Percentiles rank a stretch among this genome's conserved stretches.
These are phyloP conservation scores for Lochmaea capreae DNA, from an alignment of 2,888 invertebrate genomes.

Conservation along the genomic window DNA sequence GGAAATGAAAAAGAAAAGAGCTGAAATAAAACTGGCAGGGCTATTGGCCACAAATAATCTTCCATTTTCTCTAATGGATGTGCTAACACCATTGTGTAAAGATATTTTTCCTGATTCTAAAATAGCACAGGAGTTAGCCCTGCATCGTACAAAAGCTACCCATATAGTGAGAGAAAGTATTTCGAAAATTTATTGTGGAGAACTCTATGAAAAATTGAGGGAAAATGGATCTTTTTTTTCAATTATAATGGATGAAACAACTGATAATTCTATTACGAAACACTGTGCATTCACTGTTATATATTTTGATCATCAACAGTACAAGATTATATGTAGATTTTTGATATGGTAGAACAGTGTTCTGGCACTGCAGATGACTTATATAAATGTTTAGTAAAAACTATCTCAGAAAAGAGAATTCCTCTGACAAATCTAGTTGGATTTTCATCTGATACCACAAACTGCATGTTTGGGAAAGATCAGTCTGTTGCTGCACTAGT, in stretches of 20 bases:
- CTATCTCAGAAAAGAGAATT: too few species aligned
- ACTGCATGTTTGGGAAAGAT: conserved; percentile 26
- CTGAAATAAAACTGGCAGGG: background rate
- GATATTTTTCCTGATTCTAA: conserved; percentile 36
- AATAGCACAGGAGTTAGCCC: background rate
- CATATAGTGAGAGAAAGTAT: too few species aligned
- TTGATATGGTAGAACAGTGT: conserved; percentile 48
- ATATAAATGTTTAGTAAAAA: conserved; percentile 36
- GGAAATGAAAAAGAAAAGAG: background rate
- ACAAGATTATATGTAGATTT: conserved; percentile 47
- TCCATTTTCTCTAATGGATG: conserved; percentile 33
- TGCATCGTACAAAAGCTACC: too few species aligned
- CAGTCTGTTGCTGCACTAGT: conserved; percentile 18
- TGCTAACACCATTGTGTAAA: conserved; percentile 34
- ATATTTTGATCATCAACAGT: conserved; percentile 21
- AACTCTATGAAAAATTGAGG: background rate
- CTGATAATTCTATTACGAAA: conserved; percentile 18
- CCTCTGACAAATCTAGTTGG: conserved; percentile 44
- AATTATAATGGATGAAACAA: too few species aligned
- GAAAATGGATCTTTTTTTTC: too few species aligned
- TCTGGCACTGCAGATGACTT: conserved; percentile 42
- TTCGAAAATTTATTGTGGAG: too few species aligned
- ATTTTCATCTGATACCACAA: conserved; percentile 26
- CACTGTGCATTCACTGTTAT: conserved; percentile 43
- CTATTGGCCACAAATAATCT: background rate